Percentiles rank a stretch among this genome's conserved stretches.
phyloP scores from a whole-genome alignment of 1,140 invertebrate genomes.

The Lethrus apterus region DNA sequence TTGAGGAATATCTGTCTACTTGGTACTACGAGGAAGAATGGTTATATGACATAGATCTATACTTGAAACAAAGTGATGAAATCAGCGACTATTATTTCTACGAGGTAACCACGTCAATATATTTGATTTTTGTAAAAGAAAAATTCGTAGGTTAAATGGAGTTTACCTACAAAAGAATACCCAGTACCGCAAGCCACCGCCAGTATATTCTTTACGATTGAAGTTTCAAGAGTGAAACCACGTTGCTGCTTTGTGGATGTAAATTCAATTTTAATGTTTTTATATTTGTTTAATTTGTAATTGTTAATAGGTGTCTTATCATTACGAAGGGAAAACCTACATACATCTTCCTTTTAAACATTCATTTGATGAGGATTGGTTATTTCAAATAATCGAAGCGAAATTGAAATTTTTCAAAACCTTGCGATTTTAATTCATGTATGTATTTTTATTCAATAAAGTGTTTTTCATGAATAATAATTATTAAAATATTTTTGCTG shows the following conservation, averaged over 20 bases:
- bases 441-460: too few species aligned
- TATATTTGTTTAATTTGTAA: not conserved
- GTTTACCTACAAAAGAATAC: constrained; percentile 26
- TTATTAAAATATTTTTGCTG: too few species aligned
- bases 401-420: constrained; percentile 26
- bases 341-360: constrained; percentile 17
- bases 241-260: constrained; percentile 21
- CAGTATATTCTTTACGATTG: constrained; percentile 26
- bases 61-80: constrained; percentile 16
- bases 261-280: constrained; percentile 4
- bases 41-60: constrained; percentile 21
- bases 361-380: constrained; percentile 18
- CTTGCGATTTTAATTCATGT: constrained; percentile 19
- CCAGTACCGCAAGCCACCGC: constrained; percentile 31
- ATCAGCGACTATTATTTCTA: constrained; percentile 23
- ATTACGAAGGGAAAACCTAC: constrained; percentile 18
- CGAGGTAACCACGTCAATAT: constrained; percentile 17
- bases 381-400: constrained; percentile 22
- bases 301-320: constrained; percentile 14
- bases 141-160: constrained; percentile 29
- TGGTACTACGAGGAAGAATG: constrained; percentile 23
- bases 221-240: constrained; percentile 26
- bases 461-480: too few species aligned
- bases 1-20: constrained; percentile 17
- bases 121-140: too few species aligned